Base-by-base conservation (phyloP, 2,113 vertebrate genomes). In the Passer domesticus region DNA sequence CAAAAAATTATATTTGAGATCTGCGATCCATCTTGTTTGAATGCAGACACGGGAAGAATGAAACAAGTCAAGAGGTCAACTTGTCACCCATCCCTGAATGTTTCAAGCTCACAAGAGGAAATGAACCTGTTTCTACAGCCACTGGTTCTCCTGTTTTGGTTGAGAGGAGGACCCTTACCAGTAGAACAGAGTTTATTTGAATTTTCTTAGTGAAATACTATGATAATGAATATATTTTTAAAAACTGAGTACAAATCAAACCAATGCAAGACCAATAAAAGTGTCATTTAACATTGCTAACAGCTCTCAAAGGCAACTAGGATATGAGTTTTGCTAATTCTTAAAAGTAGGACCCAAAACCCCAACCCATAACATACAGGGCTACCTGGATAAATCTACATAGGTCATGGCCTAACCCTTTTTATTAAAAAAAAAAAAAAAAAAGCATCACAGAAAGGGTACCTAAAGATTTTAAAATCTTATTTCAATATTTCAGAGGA, bases 361-460 rank as follows among this genome's bases (percentile, higher is more conserved):
- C 4, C 3, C 37, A 67, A 50, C 4, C 9, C 39, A 62, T 8
- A 84, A 43, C 11, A 37, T n/a, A 70, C 9, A 19, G n/a, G 1
- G 6, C 56, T 25, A 27, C 13, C 50, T 69, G 25, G 9, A 80
- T 31, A 58, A 44, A 68, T 41, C 15, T 56, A 63, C 3, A 27
- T 21, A 39, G 8, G 6, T 33, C 30, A 62, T 13, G 6, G 24
- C 12, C n/a, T 55, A 46, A 70, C 19, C 0, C 0, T 25, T 23
- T 11, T 37, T 37, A 37, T 49, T 47, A 3, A 59, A 37, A 23
- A 64, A 16, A 41, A 37, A 23, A 64, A 16, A 41, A 43, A 11
- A 39, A 14, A 25, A 87, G 44, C 3, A 30, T 24, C 13, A 64
- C 7, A 19, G 47, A 28, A 83, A 94, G 12, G 4, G 8, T 22